Evolutionary conservation across 2,113 vertebrate genomes (phyloP), one percentile per base, ranked within the genome.

Genomic region (Campylorhamphus procurvoides): DNA sequence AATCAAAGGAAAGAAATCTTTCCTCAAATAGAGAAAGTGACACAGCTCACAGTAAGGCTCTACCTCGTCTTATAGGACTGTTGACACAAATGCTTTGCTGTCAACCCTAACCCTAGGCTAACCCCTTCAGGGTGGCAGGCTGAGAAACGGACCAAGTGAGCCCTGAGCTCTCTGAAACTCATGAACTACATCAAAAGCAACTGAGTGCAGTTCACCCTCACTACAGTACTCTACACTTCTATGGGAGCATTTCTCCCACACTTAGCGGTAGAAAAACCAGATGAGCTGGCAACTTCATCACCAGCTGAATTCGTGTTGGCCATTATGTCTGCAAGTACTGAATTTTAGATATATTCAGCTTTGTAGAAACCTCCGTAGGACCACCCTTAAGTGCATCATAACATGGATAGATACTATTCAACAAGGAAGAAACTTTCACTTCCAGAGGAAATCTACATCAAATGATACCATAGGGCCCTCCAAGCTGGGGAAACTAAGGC

Each of bases 271-370:
- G 66, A 80, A 84, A 69, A 16, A 0, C 1, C 19, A 62, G 23
- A 16, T 22, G 14, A 64, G 3, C 14, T 58, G 33, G 19, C 0
- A 0, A 31, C 3, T 53, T n/a, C 56, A 40, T 27, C 58, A 72
- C 17, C 27, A 89, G 4, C 8, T 80, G 18, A 63, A 40, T 63
- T 84, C 68, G 4, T 39, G 12, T 27, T 60, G 28, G 17, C 24
- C 29, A 23, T 37, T 92, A 29, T 23, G 8, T 69, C 22, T 72
- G 14, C 52, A 80, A 24, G 20, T 69, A 33, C 29, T 17, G 40
- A 56, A 69, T 55, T 72, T 46, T 18, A 64, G 27, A 27, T 39
- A 33, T 47, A 42, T 25, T 55, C 29, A 39, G 14, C 11, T 56
- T 52, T 2, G 1, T 4, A 63, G 53, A 63, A 62, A 56, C 5